phyloP scores from a whole-genome alignment of 2,888 invertebrate genomes.

The Euproctis similis region DNA sequence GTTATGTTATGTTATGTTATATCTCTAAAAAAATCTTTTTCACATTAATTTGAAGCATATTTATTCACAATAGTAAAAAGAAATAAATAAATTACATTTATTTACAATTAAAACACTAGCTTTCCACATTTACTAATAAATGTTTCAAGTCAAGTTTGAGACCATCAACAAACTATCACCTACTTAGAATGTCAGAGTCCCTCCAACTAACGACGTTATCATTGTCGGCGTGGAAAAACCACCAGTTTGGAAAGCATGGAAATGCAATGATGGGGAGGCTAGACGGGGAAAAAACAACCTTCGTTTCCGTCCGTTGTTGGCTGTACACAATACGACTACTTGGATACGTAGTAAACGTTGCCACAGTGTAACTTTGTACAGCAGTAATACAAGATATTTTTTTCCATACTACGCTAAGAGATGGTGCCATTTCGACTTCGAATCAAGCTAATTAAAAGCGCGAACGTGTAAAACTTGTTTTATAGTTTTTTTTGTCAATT shows the following conservation, averaged over 20 bases:
- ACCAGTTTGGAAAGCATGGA: constrained; percentile 52
- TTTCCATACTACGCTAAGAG: constrained; percentile 12
- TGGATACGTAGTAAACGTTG: constrained; percentile 5
- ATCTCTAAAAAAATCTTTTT: no score
- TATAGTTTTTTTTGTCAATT: constrained; percentile 17
- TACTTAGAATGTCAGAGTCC: constrained; percentile 43
- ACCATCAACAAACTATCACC: constrained; percentile 39
- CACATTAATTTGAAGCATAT: no score
- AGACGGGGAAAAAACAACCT: constrained; percentile 69
- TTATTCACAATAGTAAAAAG: no score
- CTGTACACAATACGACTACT: constrained; percentile 29
- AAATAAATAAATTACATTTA: no score
- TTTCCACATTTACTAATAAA: no score
- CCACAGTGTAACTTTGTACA: constrained; percentile 19
- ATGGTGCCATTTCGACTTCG: constrained; percentile 17
- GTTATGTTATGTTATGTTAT: no score
- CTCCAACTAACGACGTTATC: constrained; percentile 62
- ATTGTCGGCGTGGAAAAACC: constrained; percentile 46
- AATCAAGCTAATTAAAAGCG: no score
- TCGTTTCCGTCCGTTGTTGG: constrained; percentile 48
- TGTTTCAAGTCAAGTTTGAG: constrained; percentile 12
- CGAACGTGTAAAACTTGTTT: constrained; percentile 18
- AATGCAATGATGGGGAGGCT: constrained; percentile 54
- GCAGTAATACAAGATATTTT: constrained; percentile 7
- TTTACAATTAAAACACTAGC: no score